phyloP scores from a whole-genome alignment of 1,140 invertebrate species.

The Macrocentrus cingulum region DNA sequence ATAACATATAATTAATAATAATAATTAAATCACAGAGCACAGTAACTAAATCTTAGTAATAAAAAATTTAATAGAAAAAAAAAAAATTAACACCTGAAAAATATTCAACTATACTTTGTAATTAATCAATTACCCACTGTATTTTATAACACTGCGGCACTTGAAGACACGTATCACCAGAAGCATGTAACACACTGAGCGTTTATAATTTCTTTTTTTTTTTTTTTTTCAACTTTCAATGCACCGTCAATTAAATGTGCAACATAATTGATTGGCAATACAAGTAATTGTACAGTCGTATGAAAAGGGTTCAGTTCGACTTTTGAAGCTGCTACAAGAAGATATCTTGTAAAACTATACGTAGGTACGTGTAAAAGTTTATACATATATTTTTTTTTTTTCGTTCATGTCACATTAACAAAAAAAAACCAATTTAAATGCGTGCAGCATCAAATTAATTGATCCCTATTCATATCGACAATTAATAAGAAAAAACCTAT shows the following conservation, averaged over 20 bases:
- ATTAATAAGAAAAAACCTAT: slow-evolving; percentile 11
- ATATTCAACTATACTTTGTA: slow-evolving; percentile 2
- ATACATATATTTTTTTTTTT: slow-evolving; percentile 45
- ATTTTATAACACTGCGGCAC: neutral
- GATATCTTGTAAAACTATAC: slow-evolving; percentile 47
- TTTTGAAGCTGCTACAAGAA: slow-evolving; percentile 59
- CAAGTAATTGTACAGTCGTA: slow-evolving; percentile 36
- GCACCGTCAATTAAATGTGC: slow-evolving; percentile 17
- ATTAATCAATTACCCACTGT: neutral
- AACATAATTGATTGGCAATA: slow-evolving; percentile 23
- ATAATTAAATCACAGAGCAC: neutral
- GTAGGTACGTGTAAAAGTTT: slow-evolving; percentile 56
- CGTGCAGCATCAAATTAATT: slow-evolving; percentile 56
- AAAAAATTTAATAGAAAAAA: slow-evolving; percentile 10
- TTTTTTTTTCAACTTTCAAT: slow-evolving; percentile 2
- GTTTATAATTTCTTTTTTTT: slow-evolving; percentile 4
- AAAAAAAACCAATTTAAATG: slow-evolving; percentile 23
- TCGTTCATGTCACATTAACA: slow-evolving; percentile 30
- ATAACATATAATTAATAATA: neutral
- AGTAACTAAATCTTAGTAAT: slow-evolving; percentile 4
- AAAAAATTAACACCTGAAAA: neutral
- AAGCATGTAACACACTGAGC: slow-evolving; percentile 10
- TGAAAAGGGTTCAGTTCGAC: slow-evolving; percentile 59
- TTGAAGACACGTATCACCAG: neutral
- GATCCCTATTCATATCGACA: slow-evolving; percentile 56